These are phyloP conservation scores for Philantomba maxwellii DNA, from an alignment of 2,113 vertebrate species.

Conservation along the genomic window DNA sequence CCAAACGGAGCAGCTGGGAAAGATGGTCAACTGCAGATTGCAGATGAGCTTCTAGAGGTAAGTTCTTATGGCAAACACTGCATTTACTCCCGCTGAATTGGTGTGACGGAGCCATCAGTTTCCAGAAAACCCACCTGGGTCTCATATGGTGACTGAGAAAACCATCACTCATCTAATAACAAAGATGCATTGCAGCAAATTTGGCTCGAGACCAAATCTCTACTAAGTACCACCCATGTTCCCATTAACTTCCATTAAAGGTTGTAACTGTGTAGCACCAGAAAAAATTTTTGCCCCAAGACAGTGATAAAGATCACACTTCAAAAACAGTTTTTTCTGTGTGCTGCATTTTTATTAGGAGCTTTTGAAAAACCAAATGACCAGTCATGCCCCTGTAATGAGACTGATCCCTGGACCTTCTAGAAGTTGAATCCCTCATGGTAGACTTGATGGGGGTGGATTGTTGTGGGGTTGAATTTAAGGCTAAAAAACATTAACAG, in stretches of 20 bases:
- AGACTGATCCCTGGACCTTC: background rate
- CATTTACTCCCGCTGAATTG: background rate
- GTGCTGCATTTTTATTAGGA: conserved; percentile 38
- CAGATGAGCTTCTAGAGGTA: conserved; percentile 96
- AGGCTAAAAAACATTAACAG: background rate
- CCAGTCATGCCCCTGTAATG: background rate
- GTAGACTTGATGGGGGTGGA: background rate
- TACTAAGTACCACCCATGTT: background rate
- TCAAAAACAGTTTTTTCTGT: conserved; percentile 25
- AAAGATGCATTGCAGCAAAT: background rate
- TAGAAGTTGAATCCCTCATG: background rate
- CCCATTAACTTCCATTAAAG: conserved; percentile 45
- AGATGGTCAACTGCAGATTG: conserved; percentile 91
- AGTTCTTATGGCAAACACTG: conserved; percentile 51
- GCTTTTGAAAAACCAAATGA: conserved; percentile 18
- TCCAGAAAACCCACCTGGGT: background rate
- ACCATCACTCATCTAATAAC: background rate
- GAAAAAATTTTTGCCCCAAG: conserved; percentile 42
- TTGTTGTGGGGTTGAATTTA: background rate
- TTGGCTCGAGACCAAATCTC: background rate
- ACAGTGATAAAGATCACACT: conserved; percentile 55
- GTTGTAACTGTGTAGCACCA: background rate
- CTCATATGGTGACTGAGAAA: background rate
- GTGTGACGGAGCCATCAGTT: background rate
- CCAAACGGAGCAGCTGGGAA: conserved; percentile 92